A percentile compares a stretch with the other conserved stretches of the same genome.
These are phyloP conservation scores for Corapipo altera DNA, from an alignment of 2,113 vertebrate species.

Conservation along the genomic window DNA sequence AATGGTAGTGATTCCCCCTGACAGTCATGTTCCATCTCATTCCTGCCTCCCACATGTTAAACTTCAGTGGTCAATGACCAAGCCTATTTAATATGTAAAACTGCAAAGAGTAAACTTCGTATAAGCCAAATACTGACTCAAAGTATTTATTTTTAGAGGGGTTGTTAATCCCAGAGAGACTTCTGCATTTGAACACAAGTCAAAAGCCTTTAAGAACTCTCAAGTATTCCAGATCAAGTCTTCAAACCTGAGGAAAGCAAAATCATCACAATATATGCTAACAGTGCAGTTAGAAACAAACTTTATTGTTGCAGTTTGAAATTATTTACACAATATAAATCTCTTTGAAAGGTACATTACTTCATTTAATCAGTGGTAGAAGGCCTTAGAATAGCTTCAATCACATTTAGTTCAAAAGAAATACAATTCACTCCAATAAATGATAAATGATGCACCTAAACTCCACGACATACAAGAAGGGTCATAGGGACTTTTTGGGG, in stretches of 20 bases:
- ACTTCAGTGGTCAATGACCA: background rate
- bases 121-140: background rate
- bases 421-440: slow-evolving; percentile 64
- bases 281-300: slow-evolving; percentile 69
- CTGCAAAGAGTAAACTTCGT: background rate
- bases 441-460: slow-evolving; percentile 69
- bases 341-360: slow-evolving; percentile 81
- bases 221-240: background rate
- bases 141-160: background rate
- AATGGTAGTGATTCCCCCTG: background rate
- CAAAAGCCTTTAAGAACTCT: background rate
- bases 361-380: slow-evolving; percentile 77
- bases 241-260: background rate
- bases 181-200: background rate
- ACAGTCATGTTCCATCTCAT: background rate
- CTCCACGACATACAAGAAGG: slow-evolving; percentile 59
- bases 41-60: background rate
- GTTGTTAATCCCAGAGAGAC: background rate
- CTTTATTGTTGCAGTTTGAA: slow-evolving; percentile 80
- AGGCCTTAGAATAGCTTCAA: slow-evolving; percentile 73
- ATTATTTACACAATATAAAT: slow-evolving; percentile 83
- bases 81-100: background rate
- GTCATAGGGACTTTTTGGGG: background rate
- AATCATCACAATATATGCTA: background rate
- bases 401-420: slow-evolving; percentile 72